These are phyloP conservation scores for Mellilla xanthometata DNA, from an alignment of 2,888 invertebrate genomes.

Conservation along the genomic window DNA sequence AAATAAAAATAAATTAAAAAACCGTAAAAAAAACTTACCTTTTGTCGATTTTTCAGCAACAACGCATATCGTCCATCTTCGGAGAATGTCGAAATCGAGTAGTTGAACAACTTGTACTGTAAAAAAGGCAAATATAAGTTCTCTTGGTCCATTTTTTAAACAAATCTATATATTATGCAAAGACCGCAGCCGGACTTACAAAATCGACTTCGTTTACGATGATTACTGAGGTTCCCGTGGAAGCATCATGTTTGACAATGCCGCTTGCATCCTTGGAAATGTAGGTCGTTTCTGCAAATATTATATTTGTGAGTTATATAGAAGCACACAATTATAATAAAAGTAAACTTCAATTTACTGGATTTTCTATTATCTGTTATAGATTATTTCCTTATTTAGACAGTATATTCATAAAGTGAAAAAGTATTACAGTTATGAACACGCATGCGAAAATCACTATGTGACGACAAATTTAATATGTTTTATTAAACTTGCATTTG, in stretches of 20 bases:
- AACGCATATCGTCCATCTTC: slow-evolving; percentile 59
- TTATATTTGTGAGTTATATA: no score
- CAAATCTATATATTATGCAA: slow-evolving; percentile 17
- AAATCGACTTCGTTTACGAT: slow-evolving; percentile 53
- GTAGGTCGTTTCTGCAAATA: slow-evolving; percentile 60
- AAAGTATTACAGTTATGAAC: no score
- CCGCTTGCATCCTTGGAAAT: slow-evolving; percentile 56
- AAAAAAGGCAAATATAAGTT: slow-evolving; percentile 28
- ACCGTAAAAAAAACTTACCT: slow-evolving; percentile 42
- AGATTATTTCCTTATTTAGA: no score
- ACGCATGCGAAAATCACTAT: no score
- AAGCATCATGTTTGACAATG: slow-evolving; percentile 57
- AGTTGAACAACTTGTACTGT: slow-evolving; percentile 55
- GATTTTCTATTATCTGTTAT: no score
- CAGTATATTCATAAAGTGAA: no score
- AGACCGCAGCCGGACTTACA: slow-evolving; percentile 45
- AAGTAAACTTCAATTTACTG: no score
- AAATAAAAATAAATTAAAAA: no score
- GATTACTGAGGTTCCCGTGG: slow-evolving; percentile 38
- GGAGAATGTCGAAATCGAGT: slow-evolving; percentile 54
- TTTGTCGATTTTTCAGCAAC: slow-evolving; percentile 48
- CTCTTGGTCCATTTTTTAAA: slow-evolving; percentile 6
- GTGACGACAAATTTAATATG: no score
- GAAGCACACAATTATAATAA: no score
- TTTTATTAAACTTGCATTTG: no score